Evolutionary conservation across 92 coral and sea anemone genomes (phyloP), one percentile per base, ranked within the genome.

Genomic region (Isaurus tuberculatus): DNA sequence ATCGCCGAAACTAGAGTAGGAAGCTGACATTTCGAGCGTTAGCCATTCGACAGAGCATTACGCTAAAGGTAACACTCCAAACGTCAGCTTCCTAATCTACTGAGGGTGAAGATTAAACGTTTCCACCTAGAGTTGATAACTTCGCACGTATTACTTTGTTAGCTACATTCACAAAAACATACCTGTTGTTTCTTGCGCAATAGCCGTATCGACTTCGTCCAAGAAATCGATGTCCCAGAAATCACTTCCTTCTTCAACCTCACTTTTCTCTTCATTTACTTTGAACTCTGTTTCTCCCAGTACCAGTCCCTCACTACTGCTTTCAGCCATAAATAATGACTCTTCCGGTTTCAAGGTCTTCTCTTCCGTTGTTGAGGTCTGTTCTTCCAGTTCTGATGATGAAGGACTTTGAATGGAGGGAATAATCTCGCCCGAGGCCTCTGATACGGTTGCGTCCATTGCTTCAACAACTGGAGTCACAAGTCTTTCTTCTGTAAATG

Each of bases 161-260:
- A n/a, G n/a, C n/a, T n/a, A n/a, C n/a, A n/a, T n/a, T n/a, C 28
- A 20, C 25, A 9, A 28, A 8, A 33, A 0, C 17, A 20, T 88
- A 92, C 97, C 97, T 91, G 53, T 68, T 16, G 75, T 67, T 70
- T 84, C 86, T 34, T 79, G 80, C 73, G 84, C 89, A 15, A 84
- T 65, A 26, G 83, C 84, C 26, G 88, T 65, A 31, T 91, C 93
- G 3, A 94, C 85, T 33, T 89, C 71, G 23, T 72, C 22, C 66
- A 87, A 88, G 11, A 79, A 84, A 33, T 79, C 90, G 53, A 89
- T 94, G 71, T 91, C 95, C 95, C 93, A 94, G 40, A 65, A 86
- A 40, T 89, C 92, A 36, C 79, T 65, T 17, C 49, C 79, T 8
- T 65, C 88, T 69, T 85, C 79, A 14, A 64, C 85, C 33, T 84